Base-by-base conservation (phyloP, 2,113 vertebrate species). In the Aphyosemion australe region DNA sequence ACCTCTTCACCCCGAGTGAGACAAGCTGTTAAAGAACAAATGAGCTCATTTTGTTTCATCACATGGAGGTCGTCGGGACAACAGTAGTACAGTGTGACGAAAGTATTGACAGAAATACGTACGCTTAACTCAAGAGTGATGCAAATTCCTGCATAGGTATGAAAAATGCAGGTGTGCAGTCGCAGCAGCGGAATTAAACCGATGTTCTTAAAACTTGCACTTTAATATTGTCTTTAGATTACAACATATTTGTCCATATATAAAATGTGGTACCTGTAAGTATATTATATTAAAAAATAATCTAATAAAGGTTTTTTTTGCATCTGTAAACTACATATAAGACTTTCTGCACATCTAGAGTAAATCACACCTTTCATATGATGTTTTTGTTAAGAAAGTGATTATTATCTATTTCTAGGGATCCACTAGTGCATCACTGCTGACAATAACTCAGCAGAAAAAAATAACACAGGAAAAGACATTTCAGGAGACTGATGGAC, bases 71-170 rank as follows among this genome's bases (percentile, higher is more conserved):
- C 48, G 51, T 19, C 21, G 13, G 12, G 10, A 49, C 6, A 61
- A 55, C 12, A 19, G n/a, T 9, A 19, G 45, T 48, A 48, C 9
- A 48, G 46, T 19, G 11, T 9, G 16, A 18, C 45, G 8, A 8
- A 47, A 16, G 45, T 18, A 18, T 55, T 20, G 34, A 41, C n/a
- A 41, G n/a, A 19, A 56, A 56, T 11, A 19, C 19, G 34, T 13
- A 19, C 19, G 16, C 14, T 58, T 21, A 42, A 19, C 41, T 26
- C 6, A 76, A 19, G 45, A n/a, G 32, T 11, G 39, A 60, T 5
- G 13, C 32, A 51, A 67, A 74, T 48, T 61, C 58, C 66, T 34
- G 16, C 16, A 18, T n/a, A 60, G 45, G 57, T 72, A 70, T 26
- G 48, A 8, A 16, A 56, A 43, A 54, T 43, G 1, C 67, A 59